Base-by-base conservation (phyloP, 2,113 vertebrate species). In the Elachura formosa region DNA sequence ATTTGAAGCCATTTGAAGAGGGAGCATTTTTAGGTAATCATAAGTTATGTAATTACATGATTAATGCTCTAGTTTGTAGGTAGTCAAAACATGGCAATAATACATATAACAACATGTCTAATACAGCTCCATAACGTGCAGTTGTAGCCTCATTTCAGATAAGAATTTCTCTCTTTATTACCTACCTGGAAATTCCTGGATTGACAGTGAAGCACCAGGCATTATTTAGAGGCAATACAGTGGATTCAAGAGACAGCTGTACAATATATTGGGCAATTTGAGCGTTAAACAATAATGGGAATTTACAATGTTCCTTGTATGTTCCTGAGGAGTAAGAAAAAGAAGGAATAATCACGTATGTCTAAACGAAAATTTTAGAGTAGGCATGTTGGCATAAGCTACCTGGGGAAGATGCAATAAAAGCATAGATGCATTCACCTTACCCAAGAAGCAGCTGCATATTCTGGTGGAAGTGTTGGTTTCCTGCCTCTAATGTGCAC, bases 11-110 rank as follows among this genome's bases (percentile, higher is more conserved):
- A 22, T 82, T 82, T 76, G 79, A 85, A 91, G 46, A 52, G 54
- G 74, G 36, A 87, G 29, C 24, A 80, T 77, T 92, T 95, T 83
- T 40, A 84, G 55, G 87, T 69, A 87, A 86, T 75, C 43, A 8
- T n/a, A 89, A 94, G 20, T 84, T 56, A 75, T 25, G 7, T 84
- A 87, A 87, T 84, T 84, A 48, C 22, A 63, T 36, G 31, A 87
- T 67, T 85, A 87, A 84, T 75, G 61, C 11, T 56, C 45, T 72
- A n/a, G 62, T 36, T 87, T 85, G 67, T 46, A 91, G n/a, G 69
- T 72, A 74, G 38, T 69, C 62, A 45, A 91, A 94, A n/a, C 43
- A 28, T 38, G 66, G 51, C 52, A 89, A 41, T 88, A 92, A 84
- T 38, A 58, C 38, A 59, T 54, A 55, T n/a, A 89, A 95, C 20